Base-by-base conservation (phyloP, 2,888 invertebrate genomes). In the Neoitamus cyanurus region DNA sequence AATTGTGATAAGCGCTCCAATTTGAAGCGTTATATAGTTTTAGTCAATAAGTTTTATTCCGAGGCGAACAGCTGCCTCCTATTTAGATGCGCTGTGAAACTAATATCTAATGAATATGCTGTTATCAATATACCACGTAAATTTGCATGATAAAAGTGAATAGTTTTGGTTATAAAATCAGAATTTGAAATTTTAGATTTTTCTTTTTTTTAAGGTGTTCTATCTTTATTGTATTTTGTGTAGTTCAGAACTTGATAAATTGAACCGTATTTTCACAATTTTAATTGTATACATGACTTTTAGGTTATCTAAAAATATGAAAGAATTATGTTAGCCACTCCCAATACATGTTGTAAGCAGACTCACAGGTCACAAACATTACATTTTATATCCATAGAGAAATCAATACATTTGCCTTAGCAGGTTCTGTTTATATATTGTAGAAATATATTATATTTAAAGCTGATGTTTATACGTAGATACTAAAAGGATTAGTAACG, bases 61-160 rank as follows among this genome's bases (percentile, higher is more conserved):
- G 42, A 15, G 36, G 13, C 25, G 20, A 46, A 58, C 25, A 58
- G 58, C 58, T 58, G 58, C 15, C 25, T 58, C 25, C 20, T 2
- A 11, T 36, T 15, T 75, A 75, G 42, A 37, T 42, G 75, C 75
- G 75, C 75, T 75, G 75, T 75, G 75, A 75, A 75, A 58, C 7
- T 58, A 15, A 58, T n/a, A 15, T 42, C 15, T 42, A 42, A n/a
- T 42, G 25, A 58, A 58, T 48, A 20, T 48, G 1, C 6, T 48
- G 20, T 20, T n/a, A n/a, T 3, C 6, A 58, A 20, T 20, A 9
- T 25, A 58, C 20, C 20, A 20, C 13, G 3, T 58, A 20, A 58
- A 58, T 58, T 25, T 25, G 58, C 58, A 58, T 58, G 58, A 3
- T 58, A 58, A 58, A 7, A 58, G 58, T 48, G 20, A 48, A 48